Evolutionary conservation across 2,888 invertebrate species (phyloP), one percentile per base, ranked within the genome.

Genomic region (Morpho deidamia): DNA sequence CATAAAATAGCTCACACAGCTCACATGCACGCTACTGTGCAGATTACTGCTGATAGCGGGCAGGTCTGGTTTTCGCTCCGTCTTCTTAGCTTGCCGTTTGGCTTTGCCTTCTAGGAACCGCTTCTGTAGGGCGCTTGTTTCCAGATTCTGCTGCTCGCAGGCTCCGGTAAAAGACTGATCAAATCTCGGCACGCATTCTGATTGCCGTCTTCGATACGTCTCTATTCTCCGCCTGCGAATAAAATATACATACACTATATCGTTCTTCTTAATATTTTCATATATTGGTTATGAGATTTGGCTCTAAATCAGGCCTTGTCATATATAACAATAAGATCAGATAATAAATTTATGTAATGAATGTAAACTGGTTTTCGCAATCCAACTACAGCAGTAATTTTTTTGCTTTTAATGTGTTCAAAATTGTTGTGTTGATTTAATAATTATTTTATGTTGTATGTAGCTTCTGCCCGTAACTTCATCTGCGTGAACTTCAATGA

Each of bases 61-160:
- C 67, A 86, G 70, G 69, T 88, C 83, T 39, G 85, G 84, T 76
- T 85, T 91, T 67, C 84, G 85, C 61, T 83, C 90, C 75, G 94
- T 95, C 90, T 96, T 96, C 86, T 97, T 97, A 57, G 95, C 94
- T 65, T 95, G 94, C 67, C 95, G 91, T 84, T 97, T 97, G 65
- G 96, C 94, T 82, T 97, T 97, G 78, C 95, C 95, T 85, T 98
- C 98, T 69, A 97, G 92, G 83, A 94, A 97, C 62, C 96, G 93
- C 83, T 97, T 97, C 81, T 96, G 96, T 61, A 98, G 91, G 63
- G 95, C 93, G 66, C 94, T 91, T 38, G 97, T 97, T 81, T 97
- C 97, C 85, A 97, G 93, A 69, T 95, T 94, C 79, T 97, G 96
- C 78, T 97, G 97, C 74, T 97, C 97, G 88, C 96, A 96, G 59